A percentile compares a stretch with the other conserved stretches of the same genome.
phyloP scores from a whole-genome alignment of 2,113 vertebrate species.

The Isurus oxyrinchus region DNA sequence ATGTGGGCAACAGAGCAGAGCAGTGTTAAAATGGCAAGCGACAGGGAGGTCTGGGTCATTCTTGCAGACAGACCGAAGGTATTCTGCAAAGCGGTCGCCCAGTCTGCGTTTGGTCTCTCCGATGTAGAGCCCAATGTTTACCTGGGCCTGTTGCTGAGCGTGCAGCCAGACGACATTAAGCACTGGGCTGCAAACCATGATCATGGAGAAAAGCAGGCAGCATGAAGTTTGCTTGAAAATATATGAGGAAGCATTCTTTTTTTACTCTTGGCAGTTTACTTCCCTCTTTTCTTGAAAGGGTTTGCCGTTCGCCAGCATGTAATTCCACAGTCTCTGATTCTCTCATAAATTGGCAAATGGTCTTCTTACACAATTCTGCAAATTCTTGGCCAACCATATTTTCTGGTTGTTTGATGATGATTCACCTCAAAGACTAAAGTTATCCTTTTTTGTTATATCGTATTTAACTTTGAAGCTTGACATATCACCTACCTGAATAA shows the following conservation, averaged over 20 bases:
- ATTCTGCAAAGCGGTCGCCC: no score
- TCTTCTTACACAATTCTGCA: neutral
- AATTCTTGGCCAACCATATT: neutral
- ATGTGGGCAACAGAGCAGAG: no score
- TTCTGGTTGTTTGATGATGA: neutral
- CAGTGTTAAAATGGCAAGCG: no score
- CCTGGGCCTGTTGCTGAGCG: no score
- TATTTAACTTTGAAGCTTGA: neutral
- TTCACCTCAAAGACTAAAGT: neutral
- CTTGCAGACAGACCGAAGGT: no score
- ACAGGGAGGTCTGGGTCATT: no score
- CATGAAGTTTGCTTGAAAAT: neutral
- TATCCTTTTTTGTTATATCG: neutral
- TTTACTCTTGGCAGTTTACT: neutral
- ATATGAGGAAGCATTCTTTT: neutral
- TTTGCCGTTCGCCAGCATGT: neutral
- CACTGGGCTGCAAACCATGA: no score
- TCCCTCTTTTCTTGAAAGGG: neutral
- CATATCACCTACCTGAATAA: neutral
- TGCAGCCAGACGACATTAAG: no score
- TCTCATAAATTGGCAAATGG: neutral
- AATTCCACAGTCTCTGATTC: neutral
- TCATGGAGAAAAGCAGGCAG: no score
- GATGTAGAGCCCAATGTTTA: no score
- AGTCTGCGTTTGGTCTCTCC: no score